Conservation (phyloP, 2,888 invertebrate genomes). For the Eulithis prunata region DNA sequence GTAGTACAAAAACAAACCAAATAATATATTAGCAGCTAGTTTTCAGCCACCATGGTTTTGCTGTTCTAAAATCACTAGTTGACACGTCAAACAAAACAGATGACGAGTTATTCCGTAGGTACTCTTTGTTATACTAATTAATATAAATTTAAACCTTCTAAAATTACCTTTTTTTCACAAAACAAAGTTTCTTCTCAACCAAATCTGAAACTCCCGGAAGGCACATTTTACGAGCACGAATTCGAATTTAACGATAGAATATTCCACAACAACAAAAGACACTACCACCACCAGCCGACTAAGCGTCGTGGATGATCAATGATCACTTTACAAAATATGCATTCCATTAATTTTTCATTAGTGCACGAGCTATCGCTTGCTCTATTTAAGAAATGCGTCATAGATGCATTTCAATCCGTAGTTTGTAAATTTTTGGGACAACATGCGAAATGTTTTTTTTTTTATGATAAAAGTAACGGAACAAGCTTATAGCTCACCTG, state of each 20-base stretch:
- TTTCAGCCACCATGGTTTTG: too few species aligned
- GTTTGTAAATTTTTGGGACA: background rate
- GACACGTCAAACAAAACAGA: too few species aligned
- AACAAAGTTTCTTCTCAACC: slow-evolving; percentile 51
- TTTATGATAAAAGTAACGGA: too few species aligned
- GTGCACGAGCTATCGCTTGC: slow-evolving; percentile 55
- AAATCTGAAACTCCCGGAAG: slow-evolving; percentile 52
- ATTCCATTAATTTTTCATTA: slow-evolving; percentile 76
- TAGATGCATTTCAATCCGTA: slow-evolving; percentile 53
- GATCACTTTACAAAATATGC: slow-evolving; percentile 45
- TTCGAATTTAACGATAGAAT: slow-evolving; percentile 26
- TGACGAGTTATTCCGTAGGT: too few species aligned
- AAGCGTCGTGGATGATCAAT: slow-evolving; percentile 49
- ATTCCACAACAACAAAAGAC: slow-evolving; percentile 48
- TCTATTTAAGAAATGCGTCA: slow-evolving; percentile 69
- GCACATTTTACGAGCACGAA: slow-evolving; percentile 58
- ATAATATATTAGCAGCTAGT: too few species aligned
- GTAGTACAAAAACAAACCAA: too few species aligned
- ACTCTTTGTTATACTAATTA: too few species aligned
- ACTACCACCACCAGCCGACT: slow-evolving; percentile 44
- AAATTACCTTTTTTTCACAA: slow-evolving; percentile 62
- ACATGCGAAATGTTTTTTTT: background rate
- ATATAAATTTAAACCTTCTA: too few species aligned
- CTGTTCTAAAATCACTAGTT: too few species aligned
- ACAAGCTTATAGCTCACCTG: too few species aligned